phyloP scores from a whole-genome alignment of 2,113 vertebrate genomes.

The Passerina amoena region DNA sequence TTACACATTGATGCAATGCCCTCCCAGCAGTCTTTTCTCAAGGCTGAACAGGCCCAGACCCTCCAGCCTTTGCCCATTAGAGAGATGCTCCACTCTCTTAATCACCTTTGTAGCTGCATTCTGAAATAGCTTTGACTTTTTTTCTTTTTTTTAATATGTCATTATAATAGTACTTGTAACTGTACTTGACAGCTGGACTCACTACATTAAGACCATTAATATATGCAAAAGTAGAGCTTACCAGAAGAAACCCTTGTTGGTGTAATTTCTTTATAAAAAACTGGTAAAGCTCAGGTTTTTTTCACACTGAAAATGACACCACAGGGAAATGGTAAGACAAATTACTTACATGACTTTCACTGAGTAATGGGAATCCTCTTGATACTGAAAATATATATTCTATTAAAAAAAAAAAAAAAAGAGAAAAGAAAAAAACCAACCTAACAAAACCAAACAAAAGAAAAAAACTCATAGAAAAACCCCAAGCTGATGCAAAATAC shows the following conservation, averaged over 20 bases:
- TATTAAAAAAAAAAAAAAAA: background rate
- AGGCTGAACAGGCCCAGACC: background rate
- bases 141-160: background rate
- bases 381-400: background rate
- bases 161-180: background rate
- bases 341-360: background rate
- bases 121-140: background rate
- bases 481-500: fast-evolving
- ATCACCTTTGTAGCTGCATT: background rate
- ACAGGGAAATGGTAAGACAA: background rate
- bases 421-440: too few relatives aligned
- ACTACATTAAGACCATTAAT: background rate
- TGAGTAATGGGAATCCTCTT: background rate
- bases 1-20: too few relatives aligned
- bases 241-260: background rate
- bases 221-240: background rate
- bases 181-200: background rate
- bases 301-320: fast-evolving
- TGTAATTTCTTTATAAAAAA: background rate
- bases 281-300: background rate
- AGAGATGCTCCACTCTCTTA: background rate
- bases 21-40: background rate
- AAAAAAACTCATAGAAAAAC: background rate
- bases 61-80: background rate
- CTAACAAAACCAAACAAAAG: background rate